A percentile compares a stretch with the other conserved stretches of the same genome.
Conservation (phyloP, 2,113 vertebrate species). For the Epinephelus fuscoguttatus region DNA sequence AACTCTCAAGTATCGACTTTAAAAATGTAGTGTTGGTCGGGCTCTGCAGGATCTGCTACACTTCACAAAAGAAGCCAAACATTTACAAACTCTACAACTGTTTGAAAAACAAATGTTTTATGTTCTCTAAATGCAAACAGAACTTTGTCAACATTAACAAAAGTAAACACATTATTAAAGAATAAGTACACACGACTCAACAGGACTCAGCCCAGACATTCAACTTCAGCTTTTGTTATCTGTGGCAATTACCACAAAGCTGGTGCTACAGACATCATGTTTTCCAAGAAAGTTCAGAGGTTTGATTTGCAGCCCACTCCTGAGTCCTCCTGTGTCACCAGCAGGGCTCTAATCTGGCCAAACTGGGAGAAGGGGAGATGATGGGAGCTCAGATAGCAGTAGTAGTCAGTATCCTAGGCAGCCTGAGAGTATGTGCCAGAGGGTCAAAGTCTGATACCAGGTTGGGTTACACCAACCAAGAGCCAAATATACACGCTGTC, state of each 20-base stretch:
- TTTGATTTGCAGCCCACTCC: background rate
- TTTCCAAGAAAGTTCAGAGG: background rate
- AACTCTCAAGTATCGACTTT: background rate
- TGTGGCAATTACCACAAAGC: too few relatives aligned
- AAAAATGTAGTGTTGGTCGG: background rate
- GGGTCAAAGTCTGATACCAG: background rate
- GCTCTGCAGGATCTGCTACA: background rate
- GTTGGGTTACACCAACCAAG: constrained; percentile 6
- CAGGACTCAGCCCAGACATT: too few relatives aligned
- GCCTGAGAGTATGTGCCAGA: background rate
- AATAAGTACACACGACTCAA: too few relatives aligned
- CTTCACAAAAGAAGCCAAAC: too few relatives aligned
- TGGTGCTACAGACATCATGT: background rate
- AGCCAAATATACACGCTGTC: constrained; percentile 28
- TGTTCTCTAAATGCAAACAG: too few relatives aligned
- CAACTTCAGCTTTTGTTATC: too few relatives aligned
- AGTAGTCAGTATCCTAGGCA: background rate
- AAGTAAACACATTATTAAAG: too few relatives aligned
- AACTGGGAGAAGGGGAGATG: background rate
- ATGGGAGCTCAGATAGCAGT: constrained; percentile 12
- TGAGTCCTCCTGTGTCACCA: background rate
- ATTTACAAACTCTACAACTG: too few relatives aligned
- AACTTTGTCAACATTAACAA: too few relatives aligned
- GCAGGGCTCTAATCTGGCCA: background rate
- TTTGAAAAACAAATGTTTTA: too few relatives aligned